Conservation (phyloP, 2,113 vertebrate genomes). For the Candoia aspera region DNA sequence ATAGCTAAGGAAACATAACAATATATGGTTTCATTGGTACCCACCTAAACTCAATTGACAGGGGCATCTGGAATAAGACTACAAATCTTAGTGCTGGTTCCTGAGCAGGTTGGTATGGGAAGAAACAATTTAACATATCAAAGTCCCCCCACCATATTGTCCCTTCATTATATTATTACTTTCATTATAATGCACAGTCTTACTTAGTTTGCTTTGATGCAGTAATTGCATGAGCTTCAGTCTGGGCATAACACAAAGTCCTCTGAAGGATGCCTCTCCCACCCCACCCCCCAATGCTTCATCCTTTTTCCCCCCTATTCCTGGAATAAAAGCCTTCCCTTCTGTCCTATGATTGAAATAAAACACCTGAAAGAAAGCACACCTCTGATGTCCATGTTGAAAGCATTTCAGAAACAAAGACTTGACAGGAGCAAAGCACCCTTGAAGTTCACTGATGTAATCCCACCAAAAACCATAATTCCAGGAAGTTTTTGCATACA, state of each 20-base stretch:
- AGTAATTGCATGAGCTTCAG: background rate
- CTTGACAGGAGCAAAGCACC: background rate
- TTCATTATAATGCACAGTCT: background rate
- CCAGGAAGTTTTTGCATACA: background rate
- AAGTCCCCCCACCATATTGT: too few relatives aligned
- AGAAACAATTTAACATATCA: background rate
- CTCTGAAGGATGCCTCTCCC: background rate
- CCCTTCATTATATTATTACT: background rate
- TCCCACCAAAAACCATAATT: conserved; percentile 16
- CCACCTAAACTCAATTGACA: background rate
- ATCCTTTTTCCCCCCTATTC: background rate
- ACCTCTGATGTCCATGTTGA: conserved; percentile 30
- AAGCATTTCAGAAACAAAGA: conserved; percentile 27
- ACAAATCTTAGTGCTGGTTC: background rate
- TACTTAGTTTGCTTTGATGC: background rate
- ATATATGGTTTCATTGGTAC: background rate
- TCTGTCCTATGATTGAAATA: conserved; percentile 39
- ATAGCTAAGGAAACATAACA: background rate
- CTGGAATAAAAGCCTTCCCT: background rate
- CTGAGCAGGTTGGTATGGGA: background rate
- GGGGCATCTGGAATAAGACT: background rate
- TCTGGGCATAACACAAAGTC: background rate
- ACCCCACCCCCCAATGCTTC: background rate
- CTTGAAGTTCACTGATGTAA: conserved; percentile 30
- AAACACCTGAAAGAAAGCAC: background rate